Base-by-base conservation (phyloP, 2,888 invertebrate genomes). In the Tinea trinotella region DNA sequence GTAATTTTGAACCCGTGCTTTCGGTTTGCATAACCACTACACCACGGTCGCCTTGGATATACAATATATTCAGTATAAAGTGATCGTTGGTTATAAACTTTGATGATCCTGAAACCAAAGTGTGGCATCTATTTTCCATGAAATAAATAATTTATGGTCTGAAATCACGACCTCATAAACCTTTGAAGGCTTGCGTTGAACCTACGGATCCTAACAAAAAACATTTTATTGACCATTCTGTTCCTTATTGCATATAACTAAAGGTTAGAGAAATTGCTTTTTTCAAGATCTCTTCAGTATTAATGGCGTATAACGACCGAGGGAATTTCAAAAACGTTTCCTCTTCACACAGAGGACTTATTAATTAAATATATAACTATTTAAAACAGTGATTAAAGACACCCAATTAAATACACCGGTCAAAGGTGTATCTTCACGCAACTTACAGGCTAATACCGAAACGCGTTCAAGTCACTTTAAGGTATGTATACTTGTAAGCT, bases 81-180 rank as follows among this genome's bases (percentile, higher is more conserved):
- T 7, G 30, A 7, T 30, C 30, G 30, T 30, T 7, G 30, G 30
- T 30, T 30, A 30, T 30, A 30, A 30, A 30, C 30, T 30, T 30
- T 30, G 7, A 30, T 30, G 30, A 30, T 30, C 30, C 30, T 2
- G 7, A 30, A 30, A 30, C 30, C 30, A 7, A 30, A 30, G 30
- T 30, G 40, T 40, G 13, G 40, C 15, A 40, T 40, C 40, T 15
- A 40, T 40, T 40, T 40, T 40, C 15, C 40, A 40, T 40, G 40
- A 40, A 40, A 40, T 40, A 40, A 40, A 40, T 13, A 40, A 40
- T 40, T 40, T 40, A 40, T 40, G 40, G 13, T 40, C 40, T 13
- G n/a, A 40, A 40, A 40, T 40, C 15, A 40, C 40, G 40, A 40
- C 40, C 40, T 40, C 40, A 13, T 40, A 40, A 40, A 40, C 30